These are phyloP conservation scores for Lypha dubia DNA, from an alignment of 2,888 invertebrate species.

Conservation along the genomic window DNA sequence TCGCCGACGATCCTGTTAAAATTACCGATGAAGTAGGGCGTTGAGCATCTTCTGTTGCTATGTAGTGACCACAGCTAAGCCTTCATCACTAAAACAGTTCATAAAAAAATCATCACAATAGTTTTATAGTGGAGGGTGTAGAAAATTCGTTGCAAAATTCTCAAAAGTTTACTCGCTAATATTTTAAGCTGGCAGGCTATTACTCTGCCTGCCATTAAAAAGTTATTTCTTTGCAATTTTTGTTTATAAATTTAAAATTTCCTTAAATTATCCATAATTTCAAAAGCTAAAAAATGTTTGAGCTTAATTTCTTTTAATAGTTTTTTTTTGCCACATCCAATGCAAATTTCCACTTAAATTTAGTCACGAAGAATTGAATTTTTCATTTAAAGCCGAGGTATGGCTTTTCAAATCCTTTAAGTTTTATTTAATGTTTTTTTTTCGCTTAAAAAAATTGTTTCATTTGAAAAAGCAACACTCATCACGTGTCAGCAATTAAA, in stretches of 20 bases:
- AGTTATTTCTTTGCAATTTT: background rate
- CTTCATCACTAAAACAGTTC: too few species aligned
- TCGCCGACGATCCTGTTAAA: too few species aligned
- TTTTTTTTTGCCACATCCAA: background rate
- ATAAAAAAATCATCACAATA: too few species aligned
- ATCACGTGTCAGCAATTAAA: conserved; percentile 57
- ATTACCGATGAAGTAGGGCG: too few species aligned
- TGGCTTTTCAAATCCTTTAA: conserved; percentile 17
- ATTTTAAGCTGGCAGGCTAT: background rate
- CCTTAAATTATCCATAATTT: conserved; percentile 5
- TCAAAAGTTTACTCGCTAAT: background rate
- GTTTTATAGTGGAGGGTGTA: background rate
- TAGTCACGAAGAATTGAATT: conserved; percentile 39
- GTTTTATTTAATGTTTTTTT: background rate
- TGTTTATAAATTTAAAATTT: background rate
- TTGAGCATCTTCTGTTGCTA: too few species aligned
- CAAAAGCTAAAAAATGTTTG: background rate
- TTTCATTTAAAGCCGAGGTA: background rate
- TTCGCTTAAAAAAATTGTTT: background rate
- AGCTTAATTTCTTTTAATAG: background rate
- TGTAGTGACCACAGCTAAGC: too few species aligned
- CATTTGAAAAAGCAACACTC: conserved; percentile 18
- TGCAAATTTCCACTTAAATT: conserved; percentile 1
- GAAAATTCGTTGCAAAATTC: background rate
- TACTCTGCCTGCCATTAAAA: too few species aligned